Evolutionary conservation across 37 sponge, comb jelly and placozoan species (phyloP).

Genomic region (Mnemiopsis leidyi): DNA sequence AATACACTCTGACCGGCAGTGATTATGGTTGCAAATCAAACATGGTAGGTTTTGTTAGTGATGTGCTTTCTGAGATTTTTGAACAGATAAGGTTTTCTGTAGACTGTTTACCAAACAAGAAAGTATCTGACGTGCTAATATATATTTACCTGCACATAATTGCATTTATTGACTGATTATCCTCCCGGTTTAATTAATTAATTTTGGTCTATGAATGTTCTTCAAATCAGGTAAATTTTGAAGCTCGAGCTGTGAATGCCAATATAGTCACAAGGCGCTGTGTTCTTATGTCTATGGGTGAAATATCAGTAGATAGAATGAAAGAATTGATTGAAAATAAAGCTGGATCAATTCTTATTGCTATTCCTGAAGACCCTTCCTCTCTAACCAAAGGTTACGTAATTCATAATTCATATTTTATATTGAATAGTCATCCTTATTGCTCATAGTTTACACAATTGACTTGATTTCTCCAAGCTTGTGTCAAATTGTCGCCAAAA

Average conservation of each 20-base stretch:
- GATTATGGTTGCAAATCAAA: constrained; percentile 43
- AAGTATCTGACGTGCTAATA: no score
- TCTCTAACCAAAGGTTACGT: background rate
- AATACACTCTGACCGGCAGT: constrained; percentile 2
- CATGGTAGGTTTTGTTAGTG: constrained; percentile 28
- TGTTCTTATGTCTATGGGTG: constrained; percentile 32
- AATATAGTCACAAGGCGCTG: constrained; percentile 15
- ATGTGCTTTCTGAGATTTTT: background rate
- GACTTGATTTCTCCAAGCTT: no score
- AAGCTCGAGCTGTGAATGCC: constrained; percentile 14
- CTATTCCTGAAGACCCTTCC: background rate
- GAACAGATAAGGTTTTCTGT: no score
- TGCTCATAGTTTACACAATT: no score
- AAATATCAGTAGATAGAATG: constrained; percentile 32
- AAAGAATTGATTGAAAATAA: constrained; percentile 9
- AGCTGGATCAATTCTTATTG: constrained; percentile 16
- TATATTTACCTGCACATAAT: no score
- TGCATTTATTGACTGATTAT: no score
- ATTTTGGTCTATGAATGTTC: background rate
- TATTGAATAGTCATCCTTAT: no score
- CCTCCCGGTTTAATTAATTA: no score
- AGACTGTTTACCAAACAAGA: no score
- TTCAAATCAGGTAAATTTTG: constrained; percentile 37
- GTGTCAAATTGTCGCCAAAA: no score
- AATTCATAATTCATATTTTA: no score